Evolutionary conservation across 2,888 invertebrate species (phyloP).

Genomic region (Tiliacea aurago): DNA sequence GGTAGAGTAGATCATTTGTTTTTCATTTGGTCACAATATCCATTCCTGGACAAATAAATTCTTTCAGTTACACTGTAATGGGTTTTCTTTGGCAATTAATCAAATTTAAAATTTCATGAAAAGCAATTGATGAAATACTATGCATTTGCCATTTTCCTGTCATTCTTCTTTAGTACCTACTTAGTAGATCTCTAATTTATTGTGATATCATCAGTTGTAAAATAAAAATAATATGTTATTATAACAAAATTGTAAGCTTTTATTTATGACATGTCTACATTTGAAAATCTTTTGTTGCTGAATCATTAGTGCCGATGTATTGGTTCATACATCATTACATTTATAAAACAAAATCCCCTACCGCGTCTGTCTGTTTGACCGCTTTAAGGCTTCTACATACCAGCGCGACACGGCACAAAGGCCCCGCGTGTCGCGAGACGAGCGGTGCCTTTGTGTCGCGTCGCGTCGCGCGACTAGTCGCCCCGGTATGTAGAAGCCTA

Average conservation of each 20-base stretch:
- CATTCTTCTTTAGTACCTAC: neutral
- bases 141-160: constrained; percentile 35
- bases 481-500: too few relatives aligned
- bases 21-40: constrained; percentile 80
- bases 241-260: constrained; percentile 8
- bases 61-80: constrained; percentile 19
- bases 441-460: too few relatives aligned
- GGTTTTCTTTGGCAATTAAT: constrained; percentile 23
- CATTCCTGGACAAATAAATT: constrained; percentile 59
- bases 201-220: constrained; percentile 40
- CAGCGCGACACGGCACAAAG: too few relatives aligned
- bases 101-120: constrained; percentile 40
- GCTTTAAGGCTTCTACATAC: too few relatives aligned
- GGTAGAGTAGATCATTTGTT: constrained; percentile 87
- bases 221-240: constrained; percentile 42
- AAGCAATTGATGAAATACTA: constrained; percentile 49
- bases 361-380: too few relatives aligned
- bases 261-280: constrained; percentile 17
- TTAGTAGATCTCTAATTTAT: neutral
- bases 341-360: too few relatives aligned
- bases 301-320: neutral
- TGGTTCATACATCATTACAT: too few relatives aligned
- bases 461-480: too few relatives aligned
- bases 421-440: too few relatives aligned
- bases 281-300: too few relatives aligned